Evolutionary conservation across 1,140 invertebrate genomes (phyloP).

Genomic region (Drosophila sulfurigaster): DNA sequence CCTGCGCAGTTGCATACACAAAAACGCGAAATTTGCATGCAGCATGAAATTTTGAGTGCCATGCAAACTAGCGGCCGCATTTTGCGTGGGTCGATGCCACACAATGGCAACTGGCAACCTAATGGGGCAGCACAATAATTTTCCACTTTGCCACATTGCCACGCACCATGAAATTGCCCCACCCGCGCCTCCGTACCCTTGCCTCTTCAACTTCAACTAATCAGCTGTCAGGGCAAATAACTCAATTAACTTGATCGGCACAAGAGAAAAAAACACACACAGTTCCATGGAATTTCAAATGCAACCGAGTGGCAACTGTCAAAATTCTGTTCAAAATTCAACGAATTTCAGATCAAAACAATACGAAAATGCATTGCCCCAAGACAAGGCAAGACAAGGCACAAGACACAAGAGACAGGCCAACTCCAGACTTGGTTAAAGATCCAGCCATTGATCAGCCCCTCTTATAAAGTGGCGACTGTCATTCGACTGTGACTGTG

Average conservation of each 20-base stretch:
- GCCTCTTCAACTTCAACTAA: conserved; percentile 63
- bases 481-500: conserved; percentile 59
- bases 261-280: neutral
- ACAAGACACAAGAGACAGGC: conserved; percentile 46
- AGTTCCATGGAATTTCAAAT: conserved; percentile 72
- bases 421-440: conserved; percentile 55
- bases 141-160: conserved; percentile 70
- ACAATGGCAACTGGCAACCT: conserved; percentile 60
- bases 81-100: conserved; percentile 62
- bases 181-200: neutral
- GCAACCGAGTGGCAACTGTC: conserved; percentile 74
- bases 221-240: conserved; percentile 78
- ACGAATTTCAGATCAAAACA: conserved; percentile 81
- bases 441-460: conserved; percentile 70
- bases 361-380: conserved; percentile 78
- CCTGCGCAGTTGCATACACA: conserved; percentile 27
- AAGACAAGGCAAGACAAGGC: conserved; percentile 42
- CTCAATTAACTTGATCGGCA: conserved; percentile 78
- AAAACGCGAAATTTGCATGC: conserved; percentile 20
- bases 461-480: conserved; percentile 79
- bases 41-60: conserved; percentile 56
- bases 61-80: conserved; percentile 6
- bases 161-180: conserved; percentile 54
- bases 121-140: conserved; percentile 77
- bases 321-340: conserved; percentile 78